Evolutionary conservation across 2,888 invertebrate genomes (phyloP).

Genomic region (Acronicta psi): DNA sequence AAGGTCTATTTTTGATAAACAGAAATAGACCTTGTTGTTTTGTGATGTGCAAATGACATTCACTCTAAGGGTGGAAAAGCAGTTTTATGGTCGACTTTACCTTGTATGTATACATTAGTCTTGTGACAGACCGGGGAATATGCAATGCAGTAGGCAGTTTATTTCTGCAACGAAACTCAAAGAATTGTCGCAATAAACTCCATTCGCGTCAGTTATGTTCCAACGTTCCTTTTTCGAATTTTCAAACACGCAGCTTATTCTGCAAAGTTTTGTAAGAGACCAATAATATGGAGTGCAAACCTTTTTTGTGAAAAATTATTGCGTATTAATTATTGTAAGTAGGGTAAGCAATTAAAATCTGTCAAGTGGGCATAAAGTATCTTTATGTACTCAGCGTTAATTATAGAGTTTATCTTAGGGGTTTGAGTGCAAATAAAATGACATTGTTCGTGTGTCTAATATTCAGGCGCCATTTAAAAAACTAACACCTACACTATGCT

Average conservation of each 20-base stretch:
- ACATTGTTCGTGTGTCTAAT: not conserved
- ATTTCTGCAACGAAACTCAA: slow-evolving; percentile 44
- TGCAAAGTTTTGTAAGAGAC: slow-evolving; percentile 40
- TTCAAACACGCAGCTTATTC: slow-evolving; percentile 33
- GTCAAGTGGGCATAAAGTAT: too few species aligned
- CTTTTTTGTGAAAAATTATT: slow-evolving; percentile 20
- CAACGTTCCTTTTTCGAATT: slow-evolving; percentile 48
- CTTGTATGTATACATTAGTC: slow-evolving; percentile 13
- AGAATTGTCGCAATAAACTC: slow-evolving; percentile 46
- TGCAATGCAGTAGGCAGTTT: slow-evolving; percentile 32
- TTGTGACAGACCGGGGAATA: slow-evolving; percentile 26
- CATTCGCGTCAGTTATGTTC: slow-evolving; percentile 41
- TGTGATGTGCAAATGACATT: too few species aligned
- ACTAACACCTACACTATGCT: not conserved
- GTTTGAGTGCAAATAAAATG: not conserved
- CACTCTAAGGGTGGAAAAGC: too few species aligned
- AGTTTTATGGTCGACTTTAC: too few species aligned
- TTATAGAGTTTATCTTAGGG: not conserved
- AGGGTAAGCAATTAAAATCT: slow-evolving; percentile 15
- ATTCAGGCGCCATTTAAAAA: not conserved
- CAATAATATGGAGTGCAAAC: slow-evolving; percentile 14
- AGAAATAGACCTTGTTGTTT: too few species aligned
- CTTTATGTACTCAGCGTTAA: not conserved
- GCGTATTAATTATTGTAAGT: slow-evolving; percentile 16
- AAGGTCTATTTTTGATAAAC: too few species aligned